Percentiles rank a stretch among this genome's conserved stretches.
Evolutionary conservation across 2,797 vertebrate species (phyloP).

Genomic region (Serranus cabrilla): DNA sequence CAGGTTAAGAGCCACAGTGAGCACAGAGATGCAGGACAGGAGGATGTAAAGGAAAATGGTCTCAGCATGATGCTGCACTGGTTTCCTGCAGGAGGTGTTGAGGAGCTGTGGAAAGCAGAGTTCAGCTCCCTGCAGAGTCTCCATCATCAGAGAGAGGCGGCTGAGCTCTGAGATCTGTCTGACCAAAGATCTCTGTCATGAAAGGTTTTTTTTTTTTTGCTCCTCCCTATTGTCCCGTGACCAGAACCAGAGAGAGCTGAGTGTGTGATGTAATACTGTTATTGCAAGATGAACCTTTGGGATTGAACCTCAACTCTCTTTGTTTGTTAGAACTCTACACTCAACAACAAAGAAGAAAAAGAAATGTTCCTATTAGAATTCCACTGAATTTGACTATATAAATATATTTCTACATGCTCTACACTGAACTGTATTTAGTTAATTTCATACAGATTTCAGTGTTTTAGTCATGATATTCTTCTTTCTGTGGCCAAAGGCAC

Average conservation of each 20-base stretch:
- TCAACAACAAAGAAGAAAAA: neutral
- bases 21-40: slow-evolving; percentile 33
- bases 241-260: neutral
- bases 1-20: slow-evolving; percentile 49
- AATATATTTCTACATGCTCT: neutral
- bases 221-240: slow-evolving; percentile 8
- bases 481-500: slow-evolving; percentile 48
- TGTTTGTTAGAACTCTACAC: no score
- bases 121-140: neutral
- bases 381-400: neutral
- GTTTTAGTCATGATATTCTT: slow-evolving; percentile 17
- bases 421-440: neutral
- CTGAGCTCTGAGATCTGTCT: neutral
- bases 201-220: neutral
- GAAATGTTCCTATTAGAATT: no score
- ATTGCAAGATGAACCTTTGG: neutral
- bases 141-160: slow-evolving; percentile 26
- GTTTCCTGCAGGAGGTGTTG: slow-evolving; percentile 46
- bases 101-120: slow-evolving; percentile 52
- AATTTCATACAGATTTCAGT: neutral
- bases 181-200: neutral
- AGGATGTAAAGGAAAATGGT: slow-evolving; percentile 34
- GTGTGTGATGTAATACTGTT: neutral
- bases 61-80: neutral
- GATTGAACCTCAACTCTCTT: neutral